Evolutionary conservation across 2,888 invertebrate species (phyloP), one percentile per base, ranked within the genome.

Genomic region (Heterodera filipjevi): DNA sequence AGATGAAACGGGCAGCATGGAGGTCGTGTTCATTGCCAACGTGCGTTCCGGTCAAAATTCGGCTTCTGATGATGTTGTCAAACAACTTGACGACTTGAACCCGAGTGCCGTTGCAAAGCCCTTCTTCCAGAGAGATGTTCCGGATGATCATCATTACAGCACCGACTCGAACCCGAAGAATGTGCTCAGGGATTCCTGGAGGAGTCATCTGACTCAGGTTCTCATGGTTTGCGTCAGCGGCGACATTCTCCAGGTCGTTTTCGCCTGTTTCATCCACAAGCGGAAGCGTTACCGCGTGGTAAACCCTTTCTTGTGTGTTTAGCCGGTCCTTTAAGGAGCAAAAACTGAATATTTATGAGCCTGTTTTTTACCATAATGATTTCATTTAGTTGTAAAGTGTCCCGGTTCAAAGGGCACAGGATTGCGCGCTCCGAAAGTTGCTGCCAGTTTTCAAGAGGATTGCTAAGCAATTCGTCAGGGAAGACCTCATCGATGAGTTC

Each of bases 131-230:
- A 2, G 71, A 70, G n/a, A 70, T 44, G n/a, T 70, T 70, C 10
- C n/a, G n/a, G 46, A 70, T 70, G n/a, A 70, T 39, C 71, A 70
- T 70, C 71, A 78, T 78, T 12, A 70, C 46, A 6, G 46, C 46
- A 32, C 74, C 46, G 27, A 74, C 46, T 10, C 30, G n/a, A 2
- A 70, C 71, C 5, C 71, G 71, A 8, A 70, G 71, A 0, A 6
- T n/a, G n/a, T 70, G 71, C 2, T 70, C 71, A 0, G 71, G 71
- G 5, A 70, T 30, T 0, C 71, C 71, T 0, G 71, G 30, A n/a
- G 71, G 71, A n/a, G 71, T 70, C n/a, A 44, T 19, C 8, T 30
- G n/a, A 0, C n/a, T 27, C 10, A 70, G 8, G 0, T 70, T 70
- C 12, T 70, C 71, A 30, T 70, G n/a, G 46, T 70, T n/a, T 1